Percentiles rank a stretch among this genome's conserved stretches.
These are phyloP conservation scores for Pseudoatta argentina DNA, from an alignment of 1,140 invertebrate genomes.

Conservation along the genomic window DNA sequence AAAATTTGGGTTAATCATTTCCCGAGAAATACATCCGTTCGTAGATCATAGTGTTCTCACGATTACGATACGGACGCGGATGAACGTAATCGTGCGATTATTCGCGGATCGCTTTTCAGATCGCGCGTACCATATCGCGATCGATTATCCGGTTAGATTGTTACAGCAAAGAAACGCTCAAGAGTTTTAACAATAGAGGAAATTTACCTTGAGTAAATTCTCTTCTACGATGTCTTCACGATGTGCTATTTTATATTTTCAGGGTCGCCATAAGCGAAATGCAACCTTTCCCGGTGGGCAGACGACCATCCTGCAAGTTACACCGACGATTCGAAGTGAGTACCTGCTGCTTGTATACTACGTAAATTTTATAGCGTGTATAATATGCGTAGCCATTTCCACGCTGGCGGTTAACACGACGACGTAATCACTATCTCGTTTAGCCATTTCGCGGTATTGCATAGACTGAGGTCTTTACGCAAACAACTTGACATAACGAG, in stretches of 20 bases:
- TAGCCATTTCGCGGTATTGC: conserved; percentile 16
- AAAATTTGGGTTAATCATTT: conserved; percentile 7
- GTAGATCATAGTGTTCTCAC: conserved; percentile 16
- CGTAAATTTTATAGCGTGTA: conserved; percentile 24
- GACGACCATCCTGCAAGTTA: conserved; percentile 86
- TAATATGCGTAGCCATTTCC: conserved; percentile 25
- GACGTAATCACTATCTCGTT: conserved; percentile 29
- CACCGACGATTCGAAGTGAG: conserved; percentile 85
- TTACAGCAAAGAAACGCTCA: neutral
- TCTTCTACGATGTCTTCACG: conserved; percentile 16
- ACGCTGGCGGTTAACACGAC: conserved; percentile 23
- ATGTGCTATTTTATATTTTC: conserved; percentile 77
- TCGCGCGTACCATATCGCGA: conserved; percentile 2
- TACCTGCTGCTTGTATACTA: conserved; percentile 63
- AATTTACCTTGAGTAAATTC: neutral
- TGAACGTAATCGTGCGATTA: conserved; percentile 22
- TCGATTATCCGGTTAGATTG: conserved; percentile 26
- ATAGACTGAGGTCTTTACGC: conserved; percentile 26
- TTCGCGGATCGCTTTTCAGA: conserved; percentile 30
- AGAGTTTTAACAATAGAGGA: conserved; percentile 5
- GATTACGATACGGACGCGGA: conserved; percentile 10
- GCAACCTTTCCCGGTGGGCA: conserved; percentile 93
- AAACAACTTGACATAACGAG: conserved; percentile 38
- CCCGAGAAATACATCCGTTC: neutral
- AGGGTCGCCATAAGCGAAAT: conserved; percentile 93